Base-by-base conservation (phyloP, 2,888 invertebrate species). In the Therioaphis trifolii region DNA sequence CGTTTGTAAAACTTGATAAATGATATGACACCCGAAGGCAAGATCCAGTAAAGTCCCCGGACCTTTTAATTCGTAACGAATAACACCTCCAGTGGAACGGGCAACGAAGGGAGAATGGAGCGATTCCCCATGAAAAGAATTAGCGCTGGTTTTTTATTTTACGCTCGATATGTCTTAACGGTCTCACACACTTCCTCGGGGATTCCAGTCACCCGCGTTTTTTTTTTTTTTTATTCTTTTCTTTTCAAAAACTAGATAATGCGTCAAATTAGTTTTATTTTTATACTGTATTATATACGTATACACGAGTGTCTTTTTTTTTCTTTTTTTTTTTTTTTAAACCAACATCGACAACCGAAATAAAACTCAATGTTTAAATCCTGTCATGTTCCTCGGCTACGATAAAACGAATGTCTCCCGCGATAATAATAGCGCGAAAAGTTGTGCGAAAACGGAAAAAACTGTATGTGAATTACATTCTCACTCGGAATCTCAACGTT, bases 1-100 rank as follows among this genome's bases (percentile, higher is more conserved):
- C 21, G 29, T 24, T 24, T 35, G 27, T 40, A 43, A 78, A 68
- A 69, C 68, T 78, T 79, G 68, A 79, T 69, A 79, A 79, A 79
- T 79, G 78, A 79, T 69, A 55, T 18, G 68, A 55, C 52, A 40
- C 78, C 68, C 78, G 18, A 18, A 24, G 18, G 78, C 21, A 12
- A 24, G 15, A 77, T 49, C 24, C 77, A 43, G 55, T 27, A n/a
- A 43, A 55, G 18, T 49, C 49, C 24, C 29, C 18, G 14, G 27
- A 2, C 66, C 63, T 49, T 78, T 52, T 58, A 21, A 49, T 66
- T 35, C 77, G 24, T 18, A 11, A 21, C 35, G 21, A 63, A 66
- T 27, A 49, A 66, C 66, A 77, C 52, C 24, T 52, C 24, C 24
- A 35, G 49, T 3, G 15, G 58, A 40, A 43, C 27, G 58, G 15